Conservation (phyloP, 2,888 invertebrate species). For the Hedychridium roseum region DNA sequence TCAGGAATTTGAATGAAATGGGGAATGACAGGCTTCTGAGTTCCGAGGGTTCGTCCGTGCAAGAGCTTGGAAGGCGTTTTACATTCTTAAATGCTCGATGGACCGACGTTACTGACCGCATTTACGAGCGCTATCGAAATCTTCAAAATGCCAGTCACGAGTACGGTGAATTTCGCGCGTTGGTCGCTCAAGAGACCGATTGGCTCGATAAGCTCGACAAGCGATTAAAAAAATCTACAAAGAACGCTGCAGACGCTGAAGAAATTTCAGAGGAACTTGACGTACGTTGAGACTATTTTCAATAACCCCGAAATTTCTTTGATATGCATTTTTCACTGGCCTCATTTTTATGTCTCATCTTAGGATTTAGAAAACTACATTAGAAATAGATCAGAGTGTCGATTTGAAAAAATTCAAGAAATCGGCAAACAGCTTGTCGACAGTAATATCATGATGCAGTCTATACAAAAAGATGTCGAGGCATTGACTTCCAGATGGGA, state of each 20-base stretch:
- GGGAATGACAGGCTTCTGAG: slow-evolving; percentile 73
- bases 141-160: slow-evolving; percentile 80
- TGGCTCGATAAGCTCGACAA: slow-evolving; percentile 84
- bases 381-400: slow-evolving; percentile 76
- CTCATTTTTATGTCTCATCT: slow-evolving; percentile 20
- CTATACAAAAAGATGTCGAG: slow-evolving; percentile 74
- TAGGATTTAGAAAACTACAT: slow-evolving; percentile 86
- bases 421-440: slow-evolving; percentile 78
- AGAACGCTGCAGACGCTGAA: slow-evolving; percentile 85
- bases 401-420: slow-evolving; percentile 77
- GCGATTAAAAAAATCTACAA: slow-evolving; percentile 74
- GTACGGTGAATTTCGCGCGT: slow-evolving; percentile 79
- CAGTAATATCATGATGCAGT: slow-evolving; percentile 77
- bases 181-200: slow-evolving; percentile 80
- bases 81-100: slow-evolving; percentile 77
- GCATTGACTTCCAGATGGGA: slow-evolving; percentile 73
- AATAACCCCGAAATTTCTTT: too few relatives aligned
- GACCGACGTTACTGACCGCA: slow-evolving; percentile 74
- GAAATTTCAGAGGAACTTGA: slow-evolving; percentile 91
- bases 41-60: slow-evolving; percentile 67
- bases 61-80: slow-evolving; percentile 72
- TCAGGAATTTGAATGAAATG: slow-evolving; percentile 75
- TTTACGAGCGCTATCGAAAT: slow-evolving; percentile 73
- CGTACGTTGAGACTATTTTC: slow-evolving; percentile 65
- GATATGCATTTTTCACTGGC: too few relatives aligned